Percentiles rank a stretch among this genome's conserved stretches.
Conservation (phyloP, 2,888 invertebrate species). For the Drosophila mercatorum region DNA sequence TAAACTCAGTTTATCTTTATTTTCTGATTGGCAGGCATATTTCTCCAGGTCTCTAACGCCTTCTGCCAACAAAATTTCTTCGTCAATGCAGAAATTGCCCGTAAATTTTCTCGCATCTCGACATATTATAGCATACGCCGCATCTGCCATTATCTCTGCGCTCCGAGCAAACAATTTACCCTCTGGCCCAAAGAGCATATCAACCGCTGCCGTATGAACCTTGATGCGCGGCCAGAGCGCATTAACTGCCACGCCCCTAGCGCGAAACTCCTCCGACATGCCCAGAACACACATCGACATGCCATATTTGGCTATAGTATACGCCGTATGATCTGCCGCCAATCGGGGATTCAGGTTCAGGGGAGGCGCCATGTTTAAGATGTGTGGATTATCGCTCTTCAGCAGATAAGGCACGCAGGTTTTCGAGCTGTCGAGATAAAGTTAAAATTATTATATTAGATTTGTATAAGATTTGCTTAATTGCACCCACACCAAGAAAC, state of each 20-base stretch:
- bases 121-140: conserved; percentile 80
- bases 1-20: neutral
- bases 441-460: neutral
- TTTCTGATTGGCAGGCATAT: conserved; percentile 92
- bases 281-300: conserved; percentile 96
- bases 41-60: conserved; percentile 93
- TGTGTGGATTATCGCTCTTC: conserved; percentile 95
- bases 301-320: conserved; percentile 7
- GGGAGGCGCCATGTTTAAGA: conserved; percentile 86
- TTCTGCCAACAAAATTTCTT: conserved; percentile 90
- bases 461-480: neutral
- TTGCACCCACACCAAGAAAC: conserved; percentile 2
- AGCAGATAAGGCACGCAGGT: conserved; percentile 86
- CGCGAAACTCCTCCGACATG: conserved; percentile 96
- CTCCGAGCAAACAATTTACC: conserved; percentile 73
- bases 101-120: conserved; percentile 91
- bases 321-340: neutral
- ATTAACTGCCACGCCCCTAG: neutral
- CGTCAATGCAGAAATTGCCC: conserved; percentile 97
- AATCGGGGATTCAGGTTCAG: neutral
- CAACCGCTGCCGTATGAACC: conserved; percentile 90
- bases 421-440: neutral
- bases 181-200: conserved; percentile 85
- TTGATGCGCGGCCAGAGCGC: conserved; percentile 1
- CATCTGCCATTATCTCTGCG: conserved; percentile 84